Conservation (phyloP, 2,113 vertebrate genomes). For the Platycercus adscitus region DNA sequence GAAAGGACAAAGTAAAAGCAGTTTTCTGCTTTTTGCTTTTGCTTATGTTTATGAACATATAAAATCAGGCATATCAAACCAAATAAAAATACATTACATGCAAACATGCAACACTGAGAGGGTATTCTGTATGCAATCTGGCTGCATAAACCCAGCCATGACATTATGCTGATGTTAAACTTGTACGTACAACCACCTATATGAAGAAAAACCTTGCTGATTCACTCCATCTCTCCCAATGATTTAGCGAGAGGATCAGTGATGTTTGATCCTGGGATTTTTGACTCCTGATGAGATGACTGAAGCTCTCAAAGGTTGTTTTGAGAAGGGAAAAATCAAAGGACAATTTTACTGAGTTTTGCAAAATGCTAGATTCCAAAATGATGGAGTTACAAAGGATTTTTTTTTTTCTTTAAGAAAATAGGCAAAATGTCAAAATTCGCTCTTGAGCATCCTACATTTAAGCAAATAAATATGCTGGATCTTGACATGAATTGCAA, state of each 20-base stretch:
- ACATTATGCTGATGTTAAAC: neutral
- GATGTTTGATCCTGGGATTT: neutral
- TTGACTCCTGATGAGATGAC: neutral
- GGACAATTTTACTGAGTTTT: neutral
- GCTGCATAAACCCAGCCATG: neutral
- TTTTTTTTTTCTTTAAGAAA: neutral
- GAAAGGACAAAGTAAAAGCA: neutral
- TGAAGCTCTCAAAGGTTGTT: constrained; percentile 10
- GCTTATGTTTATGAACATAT: neutral
- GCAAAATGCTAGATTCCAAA: neutral
- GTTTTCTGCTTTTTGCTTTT: neutral
- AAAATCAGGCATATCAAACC: neutral
- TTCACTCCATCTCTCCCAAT: neutral
- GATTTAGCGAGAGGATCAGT: neutral
- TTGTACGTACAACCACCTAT: neutral
- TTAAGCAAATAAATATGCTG: neutral
- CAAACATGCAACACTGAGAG: neutral
- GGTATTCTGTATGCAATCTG: neutral
- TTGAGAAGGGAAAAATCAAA: neutral
- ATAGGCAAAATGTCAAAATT: neutral
- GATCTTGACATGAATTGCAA: neutral
- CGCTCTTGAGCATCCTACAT: neutral
- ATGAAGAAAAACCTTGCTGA: neutral
- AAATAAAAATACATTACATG: neutral
- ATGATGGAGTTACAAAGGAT: neutral